A percentile compares a stretch with the other conserved stretches of the same genome.
Conservation (phyloP, 2,113 vertebrate species). For the Periophthalmus modestus region DNA sequence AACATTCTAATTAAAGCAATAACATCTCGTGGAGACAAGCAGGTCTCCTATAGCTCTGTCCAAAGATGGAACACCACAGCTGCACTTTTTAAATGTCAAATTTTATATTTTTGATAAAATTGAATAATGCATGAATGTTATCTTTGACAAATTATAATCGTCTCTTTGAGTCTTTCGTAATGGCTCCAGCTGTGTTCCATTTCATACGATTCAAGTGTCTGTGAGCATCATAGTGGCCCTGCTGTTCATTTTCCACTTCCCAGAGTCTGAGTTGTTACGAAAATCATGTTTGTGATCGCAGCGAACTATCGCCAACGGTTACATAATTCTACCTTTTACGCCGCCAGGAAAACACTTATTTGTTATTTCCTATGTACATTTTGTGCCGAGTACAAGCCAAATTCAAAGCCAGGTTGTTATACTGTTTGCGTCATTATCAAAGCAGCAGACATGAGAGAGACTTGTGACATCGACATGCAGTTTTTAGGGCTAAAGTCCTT, state of each 20-base stretch:
- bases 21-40: too few species aligned
- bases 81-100: not conserved
- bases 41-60: not conserved
- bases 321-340: constrained; percentile 9
- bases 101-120: not conserved
- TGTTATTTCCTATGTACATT: constrained; percentile 33
- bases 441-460: constrained; percentile 69
- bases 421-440: constrained; percentile 63
- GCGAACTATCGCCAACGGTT: constrained; percentile 1
- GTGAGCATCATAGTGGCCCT: constrained; percentile 18
- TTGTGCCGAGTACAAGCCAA: constrained; percentile 46
- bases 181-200: constrained; percentile 30
- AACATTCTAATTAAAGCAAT: too few species aligned
- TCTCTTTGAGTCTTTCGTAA: constrained; percentile 12
- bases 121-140: not conserved
- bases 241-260: constrained; percentile 48
- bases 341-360: constrained; percentile 2
- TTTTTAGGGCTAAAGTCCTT: constrained; percentile 48
- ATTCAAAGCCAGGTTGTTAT: constrained; percentile 46
- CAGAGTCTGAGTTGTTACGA: constrained; percentile 5
- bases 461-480: too few species aligned
- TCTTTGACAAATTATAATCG: constrained; percentile 7
- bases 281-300: not conserved
- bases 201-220: constrained; percentile 28
- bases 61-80: not conserved